Base-by-base conservation (phyloP, 2,888 invertebrate species). In the Pseudoips prasinana region DNA sequence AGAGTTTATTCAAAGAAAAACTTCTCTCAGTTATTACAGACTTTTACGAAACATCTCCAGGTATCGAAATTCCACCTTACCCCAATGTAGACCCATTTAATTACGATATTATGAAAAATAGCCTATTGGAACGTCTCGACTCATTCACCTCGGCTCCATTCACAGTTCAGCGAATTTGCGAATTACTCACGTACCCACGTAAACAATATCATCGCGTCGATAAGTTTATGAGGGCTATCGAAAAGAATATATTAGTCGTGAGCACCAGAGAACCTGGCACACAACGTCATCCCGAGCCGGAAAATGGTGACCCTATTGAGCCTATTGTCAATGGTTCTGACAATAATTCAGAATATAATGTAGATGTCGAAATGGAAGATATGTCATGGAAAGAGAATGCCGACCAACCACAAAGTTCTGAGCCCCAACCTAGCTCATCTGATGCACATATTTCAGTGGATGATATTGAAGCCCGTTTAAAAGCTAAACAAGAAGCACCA, bases 141-240 rank as follows among this genome's bases (percentile, higher is more conserved):
- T 91, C 94, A 0, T 96, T 96, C 72, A 91, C 92, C 22, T 95
- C 97, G 29, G 97, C 98, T 4, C 98, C 98, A 0, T 98, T 98
- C 70, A 98, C 98, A 8, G 94, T 98, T 48, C 98, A 98, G 79
- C 91, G 99, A 54, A 92, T 99, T 43, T 98, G 98, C 80, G 99
- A 99, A 79, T 90, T 99, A 14, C 87, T 99, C 1, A 95, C 96
- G 2, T 93, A 93, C 52, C 98, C 99, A 1, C 92, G 94, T 10
- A 96, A 96, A 73, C 98, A 99, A 72, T 99, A 99, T 79, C 96
- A 95, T 68, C 92, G 97, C 43, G 95, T 97, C 43, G 99, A 98
- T 73, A 99, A 99, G 78, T 99, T 95, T 73, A 95, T 99, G 94
- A 90, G 98, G 39, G 99, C 98, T 0, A 90, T 99, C 39, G 99